Evolutionary conservation across 1,140 invertebrate species (phyloP), one percentile per base, ranked within the genome.

Genomic region (Bacillus rossius): DNA sequence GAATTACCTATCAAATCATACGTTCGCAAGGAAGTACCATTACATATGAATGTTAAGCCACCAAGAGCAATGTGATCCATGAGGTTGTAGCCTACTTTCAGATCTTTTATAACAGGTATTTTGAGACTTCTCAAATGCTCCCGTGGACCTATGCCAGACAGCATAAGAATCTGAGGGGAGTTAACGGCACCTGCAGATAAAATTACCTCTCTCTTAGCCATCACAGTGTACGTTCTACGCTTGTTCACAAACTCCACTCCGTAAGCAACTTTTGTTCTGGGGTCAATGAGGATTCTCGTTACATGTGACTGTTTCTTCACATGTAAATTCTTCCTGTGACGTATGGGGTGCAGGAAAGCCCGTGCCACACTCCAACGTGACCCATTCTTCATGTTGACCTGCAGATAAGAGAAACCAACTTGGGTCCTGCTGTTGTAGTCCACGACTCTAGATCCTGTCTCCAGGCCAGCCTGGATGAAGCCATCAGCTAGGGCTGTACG

Each of bases 141-240:
- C 84, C 79, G 64, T 87, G 72, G n/a, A n/a, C n/a, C n/a, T n/a
- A n/a, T n/a, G n/a, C n/a, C n/a, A n/a, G n/a, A n/a, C n/a, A n/a
- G n/a, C 91, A 97, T 94, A 4, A 98, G 71, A 0, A 98, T 65
- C 64, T 98, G 94, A 0, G 95, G 89, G 0, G 92, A 91, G 69
- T 94, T 94, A 0, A 98, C 81, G 0, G 92, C 80, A 1, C 96
- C 96, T 1, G 84, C 91, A 7, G 90, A 92, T 5, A 95, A 62
- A 45, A 95, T 90, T 1, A 86, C 75, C 73, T 98, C 95, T 67
- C 89, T 92, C 13, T 74, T 82, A 0, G 91, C 90, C 42, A 84
- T 71, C 10, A 92, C 84, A 25, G 85, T 79, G 61, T 86, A 81
- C 0, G 86, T 70, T 71, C 83, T 82, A 50, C 82, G 83, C 42